Percentiles rank a stretch among this genome's conserved stretches.
Conservation (phyloP, 2,113 vertebrate genomes). For the Atractosteus spatula region DNA sequence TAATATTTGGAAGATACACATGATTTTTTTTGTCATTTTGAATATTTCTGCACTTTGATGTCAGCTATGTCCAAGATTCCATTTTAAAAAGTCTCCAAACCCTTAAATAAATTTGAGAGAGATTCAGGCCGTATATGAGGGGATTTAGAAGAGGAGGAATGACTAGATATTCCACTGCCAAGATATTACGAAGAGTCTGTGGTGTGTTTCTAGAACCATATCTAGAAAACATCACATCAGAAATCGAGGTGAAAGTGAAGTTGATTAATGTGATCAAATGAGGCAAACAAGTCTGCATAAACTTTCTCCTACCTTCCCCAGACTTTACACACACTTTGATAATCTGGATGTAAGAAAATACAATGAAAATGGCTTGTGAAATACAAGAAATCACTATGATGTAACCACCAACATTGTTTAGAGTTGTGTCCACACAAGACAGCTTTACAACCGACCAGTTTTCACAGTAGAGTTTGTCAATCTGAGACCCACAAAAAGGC, state of each 20-base stretch:
- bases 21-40: too few relatives aligned
- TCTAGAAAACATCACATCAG: constrained; percentile 17
- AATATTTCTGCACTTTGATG: too few relatives aligned
- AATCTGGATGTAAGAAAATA: background rate
- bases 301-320: constrained; percentile 3
- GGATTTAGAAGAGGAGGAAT: constrained; percentile 15
- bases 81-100: background rate
- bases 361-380: background rate
- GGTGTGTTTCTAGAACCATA: constrained; percentile 12
- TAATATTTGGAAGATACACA: too few relatives aligned
- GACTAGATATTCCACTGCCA: constrained; percentile 11
- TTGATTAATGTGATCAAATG: constrained; percentile 15
- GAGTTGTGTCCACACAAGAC: constrained; percentile 8
- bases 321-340: background rate
- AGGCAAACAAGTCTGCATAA: constrained; percentile 13
- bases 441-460: constrained; percentile 7
- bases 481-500: background rate
- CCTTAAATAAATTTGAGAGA: background rate
- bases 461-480: constrained; percentile 13
- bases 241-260: background rate
- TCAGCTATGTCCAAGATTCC: too few relatives aligned
- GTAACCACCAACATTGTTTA: background rate
- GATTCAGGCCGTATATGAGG: background rate
- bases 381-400: background rate
- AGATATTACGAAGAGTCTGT: constrained; percentile 12